These are phyloP conservation scores for Alentia gelatinosa DNA, from an alignment of 2,888 invertebrate species.

Conservation along the genomic window DNA sequence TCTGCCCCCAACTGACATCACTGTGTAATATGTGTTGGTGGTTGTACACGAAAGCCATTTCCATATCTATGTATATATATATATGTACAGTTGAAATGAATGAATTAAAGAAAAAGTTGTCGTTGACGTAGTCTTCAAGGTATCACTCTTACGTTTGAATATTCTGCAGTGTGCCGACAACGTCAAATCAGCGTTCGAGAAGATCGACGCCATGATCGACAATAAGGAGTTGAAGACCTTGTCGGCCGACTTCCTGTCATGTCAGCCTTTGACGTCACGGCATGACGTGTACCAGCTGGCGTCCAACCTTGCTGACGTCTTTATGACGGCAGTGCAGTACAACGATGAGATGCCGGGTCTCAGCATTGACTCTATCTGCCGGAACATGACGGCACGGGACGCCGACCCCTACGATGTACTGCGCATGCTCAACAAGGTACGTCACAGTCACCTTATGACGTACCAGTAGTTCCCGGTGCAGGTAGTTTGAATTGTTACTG, in stretches of 20 bases:
- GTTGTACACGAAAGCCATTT: no score
- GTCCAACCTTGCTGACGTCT: slow-evolving; percentile 68
- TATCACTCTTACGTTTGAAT: no score
- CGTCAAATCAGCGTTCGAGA: slow-evolving; percentile 66
- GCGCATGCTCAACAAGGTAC: slow-evolving; percentile 65
- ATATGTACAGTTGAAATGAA: no score
- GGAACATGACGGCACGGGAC: slow-evolving; percentile 63
- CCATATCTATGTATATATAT: no score
- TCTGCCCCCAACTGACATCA: no score
- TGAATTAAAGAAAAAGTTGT: no score
- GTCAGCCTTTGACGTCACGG: slow-evolving; percentile 62
- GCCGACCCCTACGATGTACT: slow-evolving; percentile 66
- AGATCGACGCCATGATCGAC: slow-evolving; percentile 65
- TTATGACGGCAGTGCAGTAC: slow-evolving; percentile 70
- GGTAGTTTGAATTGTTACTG: background rate
- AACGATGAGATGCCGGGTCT: slow-evolving; percentile 66
- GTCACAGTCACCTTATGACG: no score
- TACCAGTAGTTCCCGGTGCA: background rate
- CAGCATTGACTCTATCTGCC: slow-evolving; percentile 66
- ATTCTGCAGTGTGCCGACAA: slow-evolving; percentile 66
- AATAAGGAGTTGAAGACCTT: slow-evolving; percentile 62
- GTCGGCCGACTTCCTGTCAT: slow-evolving; percentile 68
- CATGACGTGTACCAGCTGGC: slow-evolving; percentile 67
- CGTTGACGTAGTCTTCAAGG: no score
- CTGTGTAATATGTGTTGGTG: no score